Evolutionary conservation across 2,797 vertebrate species (phyloP).

Genomic region (Triplophysa bombifrons): DNA sequence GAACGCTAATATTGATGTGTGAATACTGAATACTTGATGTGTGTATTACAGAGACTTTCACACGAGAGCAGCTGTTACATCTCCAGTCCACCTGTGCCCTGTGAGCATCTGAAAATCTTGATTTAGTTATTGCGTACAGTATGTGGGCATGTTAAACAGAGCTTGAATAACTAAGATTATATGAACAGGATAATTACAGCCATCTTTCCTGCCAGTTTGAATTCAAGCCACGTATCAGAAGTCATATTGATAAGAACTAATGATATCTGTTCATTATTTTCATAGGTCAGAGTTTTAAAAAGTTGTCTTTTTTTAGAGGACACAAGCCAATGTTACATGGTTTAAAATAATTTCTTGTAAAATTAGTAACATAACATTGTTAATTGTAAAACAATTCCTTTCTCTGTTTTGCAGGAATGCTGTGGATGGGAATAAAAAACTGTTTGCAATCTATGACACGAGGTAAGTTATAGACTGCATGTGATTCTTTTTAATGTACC

Average conservation of each 20-base stretch:
- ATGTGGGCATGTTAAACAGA: conserved; percentile 15
- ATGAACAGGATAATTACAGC: neutral
- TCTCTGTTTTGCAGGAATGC: conserved; percentile 86
- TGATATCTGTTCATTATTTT: neutral
- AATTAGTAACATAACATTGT: neutral
- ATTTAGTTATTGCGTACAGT: conserved; percentile 14
- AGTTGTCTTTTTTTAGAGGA: neutral
- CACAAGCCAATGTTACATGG: neutral
- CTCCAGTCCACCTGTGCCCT: conserved; percentile 48
- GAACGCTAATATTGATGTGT: conserved; percentile 19
- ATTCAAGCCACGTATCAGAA: neutral
- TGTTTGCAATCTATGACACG: conserved; percentile 91
- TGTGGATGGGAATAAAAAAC: conserved; percentile 89
- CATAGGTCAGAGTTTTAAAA: neutral
- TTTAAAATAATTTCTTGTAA: neutral
- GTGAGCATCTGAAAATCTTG: conserved; percentile 19
- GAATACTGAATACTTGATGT: conserved; percentile 11
- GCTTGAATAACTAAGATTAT: conserved; percentile 18
- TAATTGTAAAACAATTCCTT: conserved; percentile 34
- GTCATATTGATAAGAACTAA: neutral
- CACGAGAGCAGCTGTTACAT: conserved; percentile 42
- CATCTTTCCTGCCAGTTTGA: neutral
- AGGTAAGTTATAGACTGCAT: conserved; percentile 77
- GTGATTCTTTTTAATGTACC: neutral
- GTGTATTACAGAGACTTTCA: conserved; percentile 33